Percentiles rank a stretch among this genome's conserved stretches.
Evolutionary conservation across 2,113 vertebrate species (phyloP).

Genomic region (Muscicapa adusta): DNA sequence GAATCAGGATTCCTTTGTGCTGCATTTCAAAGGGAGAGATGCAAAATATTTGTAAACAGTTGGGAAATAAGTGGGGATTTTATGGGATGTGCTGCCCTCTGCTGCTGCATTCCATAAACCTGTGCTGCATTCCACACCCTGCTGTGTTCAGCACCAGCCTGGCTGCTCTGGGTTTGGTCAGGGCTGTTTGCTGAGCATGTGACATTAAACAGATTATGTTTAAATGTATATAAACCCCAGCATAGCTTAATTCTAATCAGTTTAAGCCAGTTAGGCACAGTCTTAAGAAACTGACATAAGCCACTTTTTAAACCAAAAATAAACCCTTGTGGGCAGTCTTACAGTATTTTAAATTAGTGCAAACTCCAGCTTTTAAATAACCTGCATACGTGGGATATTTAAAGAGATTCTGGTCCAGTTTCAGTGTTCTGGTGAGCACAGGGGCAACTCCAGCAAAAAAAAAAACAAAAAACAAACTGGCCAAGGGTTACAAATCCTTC

Average conservation of each 20-base stretch:
- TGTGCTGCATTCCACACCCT: neutral
- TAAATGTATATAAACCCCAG: neutral
- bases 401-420: neutral
- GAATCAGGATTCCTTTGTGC: neutral
- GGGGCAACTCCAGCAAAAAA: neutral
- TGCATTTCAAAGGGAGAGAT: neutral
- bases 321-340: neutral
- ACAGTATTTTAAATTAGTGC: neutral
- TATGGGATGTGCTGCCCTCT: slow-evolving; percentile 60
- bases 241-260: slow-evolving; percentile 6
- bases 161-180: accelerated
- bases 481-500: neutral
- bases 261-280: neutral
- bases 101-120: neutral
- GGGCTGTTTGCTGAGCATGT: neutral
- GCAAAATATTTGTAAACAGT: neutral
- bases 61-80: neutral
- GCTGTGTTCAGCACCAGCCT: neutral
- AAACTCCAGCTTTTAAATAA: neutral
- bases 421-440: neutral
- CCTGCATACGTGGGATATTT: neutral
- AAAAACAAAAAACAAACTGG: too few relatives aligned
- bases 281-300: slow-evolving; percentile 31
- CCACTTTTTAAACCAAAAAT: slow-evolving; percentile 39
- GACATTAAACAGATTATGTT: neutral